Evolutionary conservation across 2,113 vertebrate genomes (phyloP), one percentile per base, ranked within the genome.

Genomic region (Argyrosomus japonicus): DNA sequence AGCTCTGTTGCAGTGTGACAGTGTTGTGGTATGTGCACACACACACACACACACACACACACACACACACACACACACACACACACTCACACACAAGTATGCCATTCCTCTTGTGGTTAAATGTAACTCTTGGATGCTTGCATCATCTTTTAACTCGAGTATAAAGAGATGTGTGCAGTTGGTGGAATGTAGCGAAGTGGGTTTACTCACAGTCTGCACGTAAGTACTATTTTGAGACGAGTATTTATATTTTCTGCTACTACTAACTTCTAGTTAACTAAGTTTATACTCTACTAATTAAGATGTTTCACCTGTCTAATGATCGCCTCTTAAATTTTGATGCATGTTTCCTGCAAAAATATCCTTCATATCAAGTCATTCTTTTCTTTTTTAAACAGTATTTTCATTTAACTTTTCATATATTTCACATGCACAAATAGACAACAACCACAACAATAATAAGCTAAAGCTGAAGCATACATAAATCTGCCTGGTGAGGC

Each of bases 81-180:
- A 56, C 58, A 36, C 36, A 8, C 36, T 8, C 36, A 72, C 32
- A 56, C 51, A 65, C 47, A 56, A 70, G 50, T 82, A 58, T 76
- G 53, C 70, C 50, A 68, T 63, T 70, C 47, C 17, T 75, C 23
- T 27, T 32, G 48, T 69, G 18, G 57, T 47, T 63, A 10, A 86
- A 23, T 67, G 67, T 67, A 23, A 68, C 0, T 18, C 32, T 27
- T 48, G 48, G 48, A 10, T 73, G 45, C 25, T 71, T 36, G n/a
- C 57, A 29, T 27, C 57, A 60, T 40, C n/a, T 29, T 25, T 77
- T 5, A 50, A 63, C 13, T 21, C n/a, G 3, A 48, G 9, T 27
- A 15, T 9, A 12, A 63, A 68, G 36, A 23, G 17, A 75, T 1
- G 2, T 70, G 29, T 50, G 13, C 18, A 50, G 45, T 40, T 19